phyloP scores from a whole-genome alignment of 2,888 invertebrate genomes.

The Drosophila fulvimacula region DNA sequence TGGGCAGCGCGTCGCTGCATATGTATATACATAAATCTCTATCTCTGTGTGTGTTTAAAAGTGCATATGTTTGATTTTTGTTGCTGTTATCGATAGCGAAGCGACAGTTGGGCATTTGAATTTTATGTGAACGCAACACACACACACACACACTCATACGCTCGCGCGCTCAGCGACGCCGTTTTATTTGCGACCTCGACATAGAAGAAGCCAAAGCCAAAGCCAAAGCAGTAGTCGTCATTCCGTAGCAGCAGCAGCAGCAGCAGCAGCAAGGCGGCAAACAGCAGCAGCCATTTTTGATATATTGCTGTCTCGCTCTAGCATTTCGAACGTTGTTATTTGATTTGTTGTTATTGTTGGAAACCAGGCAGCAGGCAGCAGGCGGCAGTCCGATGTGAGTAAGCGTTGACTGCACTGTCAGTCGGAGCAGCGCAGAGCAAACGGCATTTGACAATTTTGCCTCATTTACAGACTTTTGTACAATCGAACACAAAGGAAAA shows the following conservation, averaged over 20 bases:
- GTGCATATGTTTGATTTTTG: conserved; percentile 10
- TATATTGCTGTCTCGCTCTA: conserved; percentile 46
- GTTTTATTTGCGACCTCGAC: conserved; percentile 74
- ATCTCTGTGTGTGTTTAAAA: neutral
- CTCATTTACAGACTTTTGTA: conserved; percentile 3
- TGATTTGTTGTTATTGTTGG: conserved; percentile 37
- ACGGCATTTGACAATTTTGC: conserved; percentile 4
- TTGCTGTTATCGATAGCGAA: conserved; percentile 67
- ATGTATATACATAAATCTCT: neutral
- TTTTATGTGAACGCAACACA: conserved; percentile 42
- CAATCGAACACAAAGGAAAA: neutral
- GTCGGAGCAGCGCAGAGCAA: neutral
- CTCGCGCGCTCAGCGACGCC: conserved; percentile 50
- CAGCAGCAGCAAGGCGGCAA: conserved; percentile 38
- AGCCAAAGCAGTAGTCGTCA: conserved; percentile 42
- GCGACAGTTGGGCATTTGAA: conserved; percentile 72
- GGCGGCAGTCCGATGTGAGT: conserved; percentile 42
- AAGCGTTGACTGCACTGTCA: conserved; percentile 44
- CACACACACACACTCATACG: conserved; percentile 27
- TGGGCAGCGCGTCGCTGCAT: conserved; percentile 32
- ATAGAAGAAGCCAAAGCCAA: conserved; percentile 67
- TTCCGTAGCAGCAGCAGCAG: conserved; percentile 52
- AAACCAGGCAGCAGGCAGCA: conserved; percentile 55
- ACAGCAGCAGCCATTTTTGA: conserved; percentile 56
- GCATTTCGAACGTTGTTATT: conserved; percentile 43